phyloP scores from a whole-genome alignment of 2,888 invertebrate species.

The Drosophila longiperda region DNA sequence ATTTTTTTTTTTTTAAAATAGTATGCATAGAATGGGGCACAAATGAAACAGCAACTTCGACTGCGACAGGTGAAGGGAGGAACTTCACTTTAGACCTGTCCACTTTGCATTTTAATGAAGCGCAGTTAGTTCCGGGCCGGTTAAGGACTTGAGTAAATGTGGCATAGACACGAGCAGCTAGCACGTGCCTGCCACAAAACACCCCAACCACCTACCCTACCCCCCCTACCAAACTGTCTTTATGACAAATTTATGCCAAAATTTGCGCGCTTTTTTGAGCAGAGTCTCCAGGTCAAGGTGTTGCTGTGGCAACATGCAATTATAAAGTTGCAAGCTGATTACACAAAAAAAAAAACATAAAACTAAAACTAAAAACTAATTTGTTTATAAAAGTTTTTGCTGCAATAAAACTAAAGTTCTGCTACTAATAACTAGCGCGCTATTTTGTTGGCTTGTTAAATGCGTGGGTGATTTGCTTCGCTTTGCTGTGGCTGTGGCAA shows the following conservation, averaged over 20 bases:
- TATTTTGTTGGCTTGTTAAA: constrained; percentile 16
- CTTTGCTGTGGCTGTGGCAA: constrained; percentile 23
- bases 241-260: not conserved
- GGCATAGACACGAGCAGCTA: constrained; percentile 59
- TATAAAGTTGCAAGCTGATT: constrained; percentile 21
- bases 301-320: constrained; percentile 38
- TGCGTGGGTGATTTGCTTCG: constrained; percentile 43
- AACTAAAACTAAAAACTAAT: not conserved
- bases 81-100: constrained; percentile 3
- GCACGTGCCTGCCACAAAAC: constrained; percentile 40
- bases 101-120: constrained; percentile 79
- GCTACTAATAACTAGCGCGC: constrained; percentile 13
- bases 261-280: constrained; percentile 7
- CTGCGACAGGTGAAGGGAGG: constrained; percentile 2
- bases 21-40: constrained; percentile 28
- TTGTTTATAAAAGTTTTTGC: not conserved
- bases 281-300: constrained; percentile 46
- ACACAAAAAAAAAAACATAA: not conserved
- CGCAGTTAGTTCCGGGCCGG: constrained; percentile 47
- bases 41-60: not conserved
- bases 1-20: constrained; percentile 34
- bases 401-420: constrained; percentile 44
- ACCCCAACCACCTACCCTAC: not conserved
- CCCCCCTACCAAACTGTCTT: not conserved
- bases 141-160: constrained; percentile 60